phyloP scores from a whole-genome alignment of 2,113 vertebrate species.

The Sorex araneus region DNA sequence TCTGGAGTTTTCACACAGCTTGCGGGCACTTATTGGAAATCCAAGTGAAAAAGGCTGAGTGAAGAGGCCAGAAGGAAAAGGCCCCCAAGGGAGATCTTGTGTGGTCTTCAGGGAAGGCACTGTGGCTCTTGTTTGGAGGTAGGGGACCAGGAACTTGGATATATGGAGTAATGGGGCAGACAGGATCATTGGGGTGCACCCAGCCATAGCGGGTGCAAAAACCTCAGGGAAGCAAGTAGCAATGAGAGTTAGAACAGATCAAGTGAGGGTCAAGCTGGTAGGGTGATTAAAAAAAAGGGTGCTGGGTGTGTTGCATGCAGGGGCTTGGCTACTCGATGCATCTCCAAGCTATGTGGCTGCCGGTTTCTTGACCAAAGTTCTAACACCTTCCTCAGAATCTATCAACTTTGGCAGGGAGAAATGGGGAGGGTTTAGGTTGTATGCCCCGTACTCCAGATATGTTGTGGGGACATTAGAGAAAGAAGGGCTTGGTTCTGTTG shows the following conservation, averaged over 20 bases:
- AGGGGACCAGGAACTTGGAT: background rate
- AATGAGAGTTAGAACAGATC: background rate
- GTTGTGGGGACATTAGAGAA: slow-evolving; percentile 84
- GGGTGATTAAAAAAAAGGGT: background rate
- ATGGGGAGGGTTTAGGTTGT: slow-evolving; percentile 72
- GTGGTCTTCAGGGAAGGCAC: slow-evolving; percentile 45
- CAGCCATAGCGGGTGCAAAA: slow-evolving; percentile 24
- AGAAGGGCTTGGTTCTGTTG: slow-evolving; percentile 80
- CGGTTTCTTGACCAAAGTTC: slow-evolving; percentile 87
- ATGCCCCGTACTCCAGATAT: background rate
- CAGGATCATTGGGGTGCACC: background rate
- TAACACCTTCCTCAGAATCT: slow-evolving; percentile 76
- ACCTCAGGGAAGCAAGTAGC: slow-evolving; percentile 28
- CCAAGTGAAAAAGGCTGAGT: slow-evolving; percentile 44
- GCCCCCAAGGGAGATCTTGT: background rate
- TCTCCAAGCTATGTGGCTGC: slow-evolving; percentile 79
- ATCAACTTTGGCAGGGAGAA: slow-evolving; percentile 74
- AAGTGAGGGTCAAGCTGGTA: no score
- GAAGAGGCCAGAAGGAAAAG: slow-evolving; percentile 3
- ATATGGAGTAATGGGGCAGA: background rate
- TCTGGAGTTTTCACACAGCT: slow-evolving; percentile 38
- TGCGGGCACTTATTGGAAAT: slow-evolving; percentile 14
- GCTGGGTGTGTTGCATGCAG: no score
- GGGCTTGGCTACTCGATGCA: slow-evolving; percentile 3
- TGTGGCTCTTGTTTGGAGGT: background rate